Evolutionary conservation across 2,888 invertebrate species (phyloP).

Genomic region (Platycnemis pennipes): DNA sequence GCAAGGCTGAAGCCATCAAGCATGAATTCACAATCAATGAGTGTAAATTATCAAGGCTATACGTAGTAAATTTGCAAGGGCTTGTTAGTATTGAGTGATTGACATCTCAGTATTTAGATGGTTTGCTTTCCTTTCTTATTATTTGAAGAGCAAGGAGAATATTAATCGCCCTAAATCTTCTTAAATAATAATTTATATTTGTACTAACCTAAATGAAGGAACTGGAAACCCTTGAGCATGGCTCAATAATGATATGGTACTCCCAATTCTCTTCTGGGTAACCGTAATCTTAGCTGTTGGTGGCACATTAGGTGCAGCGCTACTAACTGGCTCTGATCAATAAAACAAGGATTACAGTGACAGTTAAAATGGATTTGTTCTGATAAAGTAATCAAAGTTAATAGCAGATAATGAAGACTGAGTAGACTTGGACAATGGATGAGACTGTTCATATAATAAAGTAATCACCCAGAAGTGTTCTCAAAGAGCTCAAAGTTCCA

Average conservation of each 20-base stretch:
- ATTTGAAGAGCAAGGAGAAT: not conserved
- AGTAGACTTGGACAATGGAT: not conserved
- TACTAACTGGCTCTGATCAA: slow-evolving; percentile 73
- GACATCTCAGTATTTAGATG: not conserved
- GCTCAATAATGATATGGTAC: slow-evolving; percentile 80
- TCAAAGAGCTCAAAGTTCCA: not conserved
- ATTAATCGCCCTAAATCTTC: not conserved
- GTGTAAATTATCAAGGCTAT: not conserved
- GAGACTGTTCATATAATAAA: not conserved
- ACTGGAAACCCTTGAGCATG: slow-evolving; percentile 88
- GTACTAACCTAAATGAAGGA: slow-evolving; percentile 79
- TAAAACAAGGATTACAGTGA: slow-evolving; percentile 57
- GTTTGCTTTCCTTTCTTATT: not conserved
- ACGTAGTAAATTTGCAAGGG: not conserved
- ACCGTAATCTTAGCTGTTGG: slow-evolving; percentile 71
- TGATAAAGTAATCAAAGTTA: not conserved
- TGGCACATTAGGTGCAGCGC: slow-evolving; percentile 74
- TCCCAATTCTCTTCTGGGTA: slow-evolving; percentile 70
- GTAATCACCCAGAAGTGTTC: not conserved
- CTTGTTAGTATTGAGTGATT: not conserved
- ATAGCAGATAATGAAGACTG: not conserved
- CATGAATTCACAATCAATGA: not conserved
- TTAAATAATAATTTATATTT: not conserved
- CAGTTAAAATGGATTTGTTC: not conserved
- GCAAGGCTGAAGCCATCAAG: not conserved